phyloP scores from a whole-genome alignment of 2,888 invertebrate genomes.

The Trichopria drosophilae region DNA sequence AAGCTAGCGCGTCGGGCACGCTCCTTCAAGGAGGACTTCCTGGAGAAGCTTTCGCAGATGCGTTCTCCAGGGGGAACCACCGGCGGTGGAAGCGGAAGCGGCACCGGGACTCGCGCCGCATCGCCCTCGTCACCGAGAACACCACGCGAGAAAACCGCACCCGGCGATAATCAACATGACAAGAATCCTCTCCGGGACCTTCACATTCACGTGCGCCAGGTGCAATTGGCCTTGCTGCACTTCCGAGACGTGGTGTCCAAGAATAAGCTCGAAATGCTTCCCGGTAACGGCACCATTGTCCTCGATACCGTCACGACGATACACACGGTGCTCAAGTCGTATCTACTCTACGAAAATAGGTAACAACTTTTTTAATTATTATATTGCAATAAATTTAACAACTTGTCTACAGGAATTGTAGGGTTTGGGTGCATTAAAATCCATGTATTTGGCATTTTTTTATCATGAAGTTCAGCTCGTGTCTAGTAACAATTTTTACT shows the following conservation, averaged over 20 bases:
- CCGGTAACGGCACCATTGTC: conserved; percentile 91
- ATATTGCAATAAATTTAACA: too few relatives aligned
- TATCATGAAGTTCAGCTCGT: too few relatives aligned
- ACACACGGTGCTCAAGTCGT: conserved; percentile 66
- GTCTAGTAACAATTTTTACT: too few relatives aligned
- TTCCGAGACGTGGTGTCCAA: conserved; percentile 91
- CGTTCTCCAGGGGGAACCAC: conserved; percentile 67
- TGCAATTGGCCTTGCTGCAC: conserved; percentile 79
- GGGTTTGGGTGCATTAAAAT: too few relatives aligned
- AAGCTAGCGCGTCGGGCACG: conserved; percentile 85
- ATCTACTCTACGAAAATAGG: conserved; percentile 62
- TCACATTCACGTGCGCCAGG: conserved; percentile 74
- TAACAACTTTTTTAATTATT: too few relatives aligned
- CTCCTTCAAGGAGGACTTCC: conserved; percentile 89
- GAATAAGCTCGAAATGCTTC: conserved; percentile 89
- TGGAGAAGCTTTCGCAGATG: conserved; percentile 88
- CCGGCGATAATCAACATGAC: conserved; percentile 57
- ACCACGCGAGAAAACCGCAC: conserved; percentile 58
- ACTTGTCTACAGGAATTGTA: too few relatives aligned
- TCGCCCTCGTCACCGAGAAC: conserved; percentile 60
- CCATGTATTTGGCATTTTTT: too few relatives aligned
- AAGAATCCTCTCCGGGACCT: conserved; percentile 71
- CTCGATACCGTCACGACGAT: conserved; percentile 89
- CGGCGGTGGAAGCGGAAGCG: conserved; percentile 56
- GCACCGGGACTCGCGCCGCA: conserved; percentile 58